Evolutionary conservation across 2,888 invertebrate species (phyloP).

Genomic region (Netelia fuscicornis): DNA sequence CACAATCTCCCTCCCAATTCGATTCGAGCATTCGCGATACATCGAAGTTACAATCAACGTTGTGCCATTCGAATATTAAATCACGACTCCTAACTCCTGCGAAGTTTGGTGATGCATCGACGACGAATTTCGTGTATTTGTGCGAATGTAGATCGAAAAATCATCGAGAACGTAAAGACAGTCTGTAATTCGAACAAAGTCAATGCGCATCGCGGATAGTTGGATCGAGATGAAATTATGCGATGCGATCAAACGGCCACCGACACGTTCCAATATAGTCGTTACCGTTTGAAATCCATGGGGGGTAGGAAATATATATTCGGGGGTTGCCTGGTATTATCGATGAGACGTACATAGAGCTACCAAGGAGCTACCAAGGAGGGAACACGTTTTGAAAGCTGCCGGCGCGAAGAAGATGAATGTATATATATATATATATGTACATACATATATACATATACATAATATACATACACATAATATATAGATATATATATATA

Average conservation of each 20-base stretch:
- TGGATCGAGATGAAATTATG: too few relatives aligned
- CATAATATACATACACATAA: not conserved
- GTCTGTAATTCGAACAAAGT: too few relatives aligned
- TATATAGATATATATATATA: conserved; percentile 38
- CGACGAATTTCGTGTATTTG: too few relatives aligned
- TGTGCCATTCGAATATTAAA: too few relatives aligned
- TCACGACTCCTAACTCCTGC: too few relatives aligned
- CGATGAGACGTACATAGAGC: conserved; percentile 34
- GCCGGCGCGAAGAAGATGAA: conserved; percentile 50
- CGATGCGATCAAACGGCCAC: conserved; percentile 28
- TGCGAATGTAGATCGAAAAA: too few relatives aligned
- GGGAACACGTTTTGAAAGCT: conserved; percentile 31
- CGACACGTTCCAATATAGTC: conserved; percentile 32
- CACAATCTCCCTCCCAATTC: too few relatives aligned
- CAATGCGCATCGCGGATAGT: too few relatives aligned
- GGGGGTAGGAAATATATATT: conserved; percentile 32
- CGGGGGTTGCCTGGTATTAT: conserved; percentile 40
- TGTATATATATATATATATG: conserved; percentile 32
- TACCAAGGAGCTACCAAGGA: not conserved
- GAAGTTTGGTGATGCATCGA: too few relatives aligned
- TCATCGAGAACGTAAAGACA: too few relatives aligned
- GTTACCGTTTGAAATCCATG: conserved; percentile 31
- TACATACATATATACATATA: conserved; percentile 36
- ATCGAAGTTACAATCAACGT: too few relatives aligned
- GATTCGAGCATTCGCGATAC: too few relatives aligned